Percentiles rank a stretch among this genome's conserved stretches.
Conservation (phyloP, 2,113 vertebrate genomes). For the Hiodon alosoides region DNA sequence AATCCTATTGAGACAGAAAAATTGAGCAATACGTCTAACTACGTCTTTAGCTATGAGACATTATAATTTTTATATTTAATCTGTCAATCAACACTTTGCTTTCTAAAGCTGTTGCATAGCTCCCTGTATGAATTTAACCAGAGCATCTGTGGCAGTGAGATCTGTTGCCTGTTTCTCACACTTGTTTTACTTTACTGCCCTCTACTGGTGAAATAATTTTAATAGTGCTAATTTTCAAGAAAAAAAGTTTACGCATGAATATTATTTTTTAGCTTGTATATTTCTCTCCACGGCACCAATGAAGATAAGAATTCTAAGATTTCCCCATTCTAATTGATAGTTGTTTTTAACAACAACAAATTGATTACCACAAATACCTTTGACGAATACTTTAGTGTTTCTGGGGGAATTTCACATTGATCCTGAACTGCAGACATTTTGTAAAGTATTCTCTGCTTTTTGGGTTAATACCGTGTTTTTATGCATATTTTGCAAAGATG, state of each 20-base stretch:
- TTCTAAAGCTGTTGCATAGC: no score
- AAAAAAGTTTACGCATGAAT: not conserved
- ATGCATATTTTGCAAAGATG: not conserved
- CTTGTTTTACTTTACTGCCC: not conserved
- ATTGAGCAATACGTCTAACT: no score
- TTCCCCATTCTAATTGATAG: no score
- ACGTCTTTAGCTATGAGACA: not conserved
- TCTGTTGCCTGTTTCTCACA: not conserved
- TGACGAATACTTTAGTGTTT: no score
- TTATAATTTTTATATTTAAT: not conserved
- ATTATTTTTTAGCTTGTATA: not conserved
- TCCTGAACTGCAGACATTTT: no score
- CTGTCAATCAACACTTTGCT: not conserved
- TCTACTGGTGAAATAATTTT: not conserved
- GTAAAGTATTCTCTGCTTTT: no score
- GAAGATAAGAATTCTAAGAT: no score
- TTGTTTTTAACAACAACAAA: no score
- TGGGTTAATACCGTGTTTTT: not conserved
- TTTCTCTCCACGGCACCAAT: not conserved
- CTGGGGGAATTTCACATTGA: no score
- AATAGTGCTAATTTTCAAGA: not conserved
- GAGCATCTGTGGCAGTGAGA: not conserved
- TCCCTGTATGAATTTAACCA: no score
- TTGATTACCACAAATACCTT: not conserved
- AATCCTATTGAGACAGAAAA: not conserved